These are phyloP conservation scores for Okamejei kenojei DNA, from an alignment of 2,797 vertebrate species.

Conservation along the genomic window DNA sequence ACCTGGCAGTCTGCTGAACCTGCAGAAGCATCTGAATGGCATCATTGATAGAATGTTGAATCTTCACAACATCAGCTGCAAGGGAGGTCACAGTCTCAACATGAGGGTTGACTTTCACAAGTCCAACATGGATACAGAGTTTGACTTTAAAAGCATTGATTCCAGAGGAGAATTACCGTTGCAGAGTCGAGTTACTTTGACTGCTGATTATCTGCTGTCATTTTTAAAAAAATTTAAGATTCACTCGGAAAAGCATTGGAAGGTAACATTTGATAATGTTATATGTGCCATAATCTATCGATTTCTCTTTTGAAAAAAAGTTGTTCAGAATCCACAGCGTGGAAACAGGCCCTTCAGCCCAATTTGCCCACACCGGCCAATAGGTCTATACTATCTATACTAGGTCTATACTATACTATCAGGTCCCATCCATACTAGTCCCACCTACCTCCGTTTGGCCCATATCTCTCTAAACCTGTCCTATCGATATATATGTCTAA, in stretches of 20 bases:
- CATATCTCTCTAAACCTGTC: no score
- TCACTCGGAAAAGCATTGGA: conserved; percentile 57
- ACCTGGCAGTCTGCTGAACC: conserved; percentile 53
- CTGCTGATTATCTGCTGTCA: conserved; percentile 58
- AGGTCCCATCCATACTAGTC: no score
- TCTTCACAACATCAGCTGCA: conserved; percentile 63
- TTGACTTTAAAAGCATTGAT: conserved; percentile 59
- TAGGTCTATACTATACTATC: no score
- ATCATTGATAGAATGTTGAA: conserved; percentile 56
- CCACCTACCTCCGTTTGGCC: no score
- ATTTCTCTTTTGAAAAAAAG: no score
- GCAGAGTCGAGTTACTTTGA: conserved; percentile 55
- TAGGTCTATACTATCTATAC: no score
- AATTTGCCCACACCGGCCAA: no score
- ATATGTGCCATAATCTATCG: neutral
- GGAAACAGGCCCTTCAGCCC: no score
- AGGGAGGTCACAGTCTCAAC: neutral
- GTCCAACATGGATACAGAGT: conserved; percentile 49
- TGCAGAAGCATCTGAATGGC: conserved; percentile 58
- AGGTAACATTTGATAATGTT: conserved; percentile 60
- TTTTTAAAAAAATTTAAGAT: conserved; percentile 56
- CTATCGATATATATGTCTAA: no score
- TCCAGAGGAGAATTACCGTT: conserved; percentile 45
- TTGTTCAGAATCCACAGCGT: no score
- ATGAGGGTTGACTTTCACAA: conserved; percentile 53